Evolutionary conservation across 2,113 vertebrate species (phyloP), one percentile per base, ranked within the genome.

Genomic region (Eolophus roseicapilla): DNA sequence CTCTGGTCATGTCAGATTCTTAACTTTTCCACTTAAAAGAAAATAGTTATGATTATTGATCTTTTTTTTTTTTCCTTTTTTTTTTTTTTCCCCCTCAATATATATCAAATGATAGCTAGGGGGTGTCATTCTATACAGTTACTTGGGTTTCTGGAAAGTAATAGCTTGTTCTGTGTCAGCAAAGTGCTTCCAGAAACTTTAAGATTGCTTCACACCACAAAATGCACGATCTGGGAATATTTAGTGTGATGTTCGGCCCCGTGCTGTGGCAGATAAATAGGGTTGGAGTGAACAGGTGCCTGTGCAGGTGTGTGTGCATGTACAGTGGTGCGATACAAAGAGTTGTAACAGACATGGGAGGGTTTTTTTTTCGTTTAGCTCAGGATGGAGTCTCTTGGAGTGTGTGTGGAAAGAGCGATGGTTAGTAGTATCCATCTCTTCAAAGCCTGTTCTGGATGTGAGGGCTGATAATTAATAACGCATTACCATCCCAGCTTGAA

Each of bases 141-240:
- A 97, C 97, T 98, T 98, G 95, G 97, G 95, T 98, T 98, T 98
- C 98, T 98, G 97, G 96, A 98, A 97, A 96, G 97, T 96, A 97
- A 98, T 97, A 97, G 97, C 96, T 97, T 96, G 93, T 96, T 98
- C 94, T 97, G 78, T 97, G 96, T 97, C 97, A 96, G 64, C 94
- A 97, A 96, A 97, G 95, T 92, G 97, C 94, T 97, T 95, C 88
- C 95, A 96, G 95, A 97, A 97, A 97, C 97, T 98, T 97, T 94
- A 90, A 92, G 93, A 97, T 97, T 96, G 97, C 86, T 94, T 78
- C 70, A 90, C 20, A 78, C 94, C 92, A 85, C 92, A 96, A 83
- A 97, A 95, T 90, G 91, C 16, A 33, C 41, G 87, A 62, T 96
- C 90, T 78, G 62, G 93, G 89, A 88, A 55, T 78, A 79, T 97